A percentile compares a stretch with the other conserved stretches of the same genome.
Conservation (phyloP, 2,888 invertebrate species). For the Scaptomyza flava region DNA sequence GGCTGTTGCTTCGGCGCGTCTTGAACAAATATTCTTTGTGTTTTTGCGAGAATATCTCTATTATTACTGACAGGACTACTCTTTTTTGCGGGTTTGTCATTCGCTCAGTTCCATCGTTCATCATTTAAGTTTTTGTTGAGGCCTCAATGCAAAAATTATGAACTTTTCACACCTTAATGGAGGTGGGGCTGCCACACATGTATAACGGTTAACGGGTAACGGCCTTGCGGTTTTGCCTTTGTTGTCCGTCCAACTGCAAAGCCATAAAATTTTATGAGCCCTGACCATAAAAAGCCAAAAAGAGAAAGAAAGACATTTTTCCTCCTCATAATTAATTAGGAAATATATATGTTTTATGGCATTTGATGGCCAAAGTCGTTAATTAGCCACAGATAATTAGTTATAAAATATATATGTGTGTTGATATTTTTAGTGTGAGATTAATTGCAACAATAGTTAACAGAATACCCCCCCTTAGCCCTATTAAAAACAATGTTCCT, state of each 20-base stretch:
- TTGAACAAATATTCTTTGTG: slow-evolving; percentile 6
- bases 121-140: slow-evolving; percentile 10
- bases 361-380: slow-evolving; percentile 47
- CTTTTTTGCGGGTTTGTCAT: background rate
- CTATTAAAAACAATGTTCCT: too few relatives aligned
- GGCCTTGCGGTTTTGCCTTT: slow-evolving; percentile 23
- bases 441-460: background rate
- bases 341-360: slow-evolving; percentile 58
- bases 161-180: slow-evolving; percentile 65
- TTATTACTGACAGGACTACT: slow-evolving; percentile 10
- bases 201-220: slow-evolving; percentile 38
- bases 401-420: background rate
- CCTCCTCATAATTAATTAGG: slow-evolving; percentile 64
- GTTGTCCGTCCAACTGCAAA: slow-evolving; percentile 35
- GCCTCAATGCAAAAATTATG: slow-evolving; percentile 33
- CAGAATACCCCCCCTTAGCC: too few relatives aligned
- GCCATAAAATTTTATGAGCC: slow-evolving; percentile 56
- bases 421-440: slow-evolving; percentile 1
- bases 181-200: slow-evolving; percentile 18
- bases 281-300: slow-evolving; percentile 41
- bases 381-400: slow-evolving; percentile 31
- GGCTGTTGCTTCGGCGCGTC: slow-evolving; percentile 18
- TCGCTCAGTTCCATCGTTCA: slow-evolving; percentile 16
- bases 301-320: slow-evolving; percentile 20
- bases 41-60: background rate